These are phyloP conservation scores for Campoplex nolae DNA, from an alignment of 2,888 invertebrate genomes.

Conservation along the genomic window DNA sequence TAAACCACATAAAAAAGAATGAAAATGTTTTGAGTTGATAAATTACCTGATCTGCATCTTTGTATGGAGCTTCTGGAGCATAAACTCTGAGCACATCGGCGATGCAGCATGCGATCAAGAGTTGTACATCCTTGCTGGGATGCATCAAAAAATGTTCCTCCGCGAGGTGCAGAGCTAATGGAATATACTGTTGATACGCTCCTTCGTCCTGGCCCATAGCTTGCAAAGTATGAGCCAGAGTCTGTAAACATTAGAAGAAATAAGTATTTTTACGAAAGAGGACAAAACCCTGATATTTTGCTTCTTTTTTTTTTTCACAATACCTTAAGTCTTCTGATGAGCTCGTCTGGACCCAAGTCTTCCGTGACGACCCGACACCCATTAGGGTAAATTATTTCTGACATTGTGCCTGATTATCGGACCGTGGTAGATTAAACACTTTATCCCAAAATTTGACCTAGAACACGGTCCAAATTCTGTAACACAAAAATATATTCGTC, in stretches of 20 bases:
- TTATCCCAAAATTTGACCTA: conserved; percentile 77
- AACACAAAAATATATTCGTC: conserved; percentile 70
- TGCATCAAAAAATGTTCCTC: conserved; percentile 97
- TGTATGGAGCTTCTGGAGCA: conserved; percentile 99
- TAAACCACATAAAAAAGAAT: no score
- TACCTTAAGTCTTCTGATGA: conserved; percentile 97
- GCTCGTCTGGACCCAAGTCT: conserved; percentile 97
- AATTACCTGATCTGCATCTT: conserved; percentile 96
- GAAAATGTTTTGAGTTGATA: conserved; percentile 82
- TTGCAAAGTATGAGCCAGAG: conserved; percentile 96
- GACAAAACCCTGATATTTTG: background rate
- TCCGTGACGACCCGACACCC: conserved; percentile 98
- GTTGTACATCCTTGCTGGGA: conserved; percentile 95
- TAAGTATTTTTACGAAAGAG: background rate
- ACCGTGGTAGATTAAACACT: conserved; percentile 59
- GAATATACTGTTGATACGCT: conserved; percentile 95
- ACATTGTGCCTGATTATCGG: conserved; percentile 86
- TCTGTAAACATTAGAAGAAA: conserved; percentile 84
- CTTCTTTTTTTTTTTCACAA: background rate
- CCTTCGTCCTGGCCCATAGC: conserved; percentile 99
- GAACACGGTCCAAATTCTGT: conserved; percentile 83
- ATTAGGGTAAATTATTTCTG: conserved; percentile 96
- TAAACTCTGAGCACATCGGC: conserved; percentile 98
- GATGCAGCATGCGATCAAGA: conserved; percentile 98
- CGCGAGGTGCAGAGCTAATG: conserved; percentile 95